Conservation (phyloP, 1,140 invertebrate genomes). For the Pectinophora gossypiella region DNA sequence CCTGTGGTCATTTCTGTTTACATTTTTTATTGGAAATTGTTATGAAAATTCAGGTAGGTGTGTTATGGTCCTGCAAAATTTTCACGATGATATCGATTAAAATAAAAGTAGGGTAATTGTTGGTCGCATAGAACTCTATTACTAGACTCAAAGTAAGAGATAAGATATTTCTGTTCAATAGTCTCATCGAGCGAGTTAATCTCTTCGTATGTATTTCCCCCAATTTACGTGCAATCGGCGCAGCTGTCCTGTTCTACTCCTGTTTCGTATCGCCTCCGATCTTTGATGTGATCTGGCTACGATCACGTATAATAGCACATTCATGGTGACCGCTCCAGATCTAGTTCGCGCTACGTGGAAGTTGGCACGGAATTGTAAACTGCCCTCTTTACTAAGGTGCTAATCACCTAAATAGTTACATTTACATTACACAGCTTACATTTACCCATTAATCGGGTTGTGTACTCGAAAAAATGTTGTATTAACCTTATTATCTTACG, state of each 20-base stretch:
- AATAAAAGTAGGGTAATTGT: no score
- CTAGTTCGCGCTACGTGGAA: conserved; percentile 48
- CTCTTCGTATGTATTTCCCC: background rate
- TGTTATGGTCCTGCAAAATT: no score
- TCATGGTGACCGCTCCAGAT: conserved; percentile 62
- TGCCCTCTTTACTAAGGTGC: conserved; percentile 65
- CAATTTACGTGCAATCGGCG: conserved; percentile 17
- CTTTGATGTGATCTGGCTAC: conserved; percentile 69
- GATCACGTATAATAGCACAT: conserved; percentile 56
- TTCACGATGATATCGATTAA: no score
- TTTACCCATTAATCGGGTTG: background rate
- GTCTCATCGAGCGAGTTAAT: background rate
- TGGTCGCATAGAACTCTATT: no score
- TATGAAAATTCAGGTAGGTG: no score
- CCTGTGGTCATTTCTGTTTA: background rate
- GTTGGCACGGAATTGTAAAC: conserved; percentile 73
- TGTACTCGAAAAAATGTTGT: background rate
- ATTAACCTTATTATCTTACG: background rate
- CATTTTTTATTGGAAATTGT: no score
- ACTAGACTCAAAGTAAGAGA: no score
- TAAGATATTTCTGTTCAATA: background rate
- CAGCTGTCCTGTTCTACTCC: conserved; percentile 21
- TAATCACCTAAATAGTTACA: conserved; percentile 33
- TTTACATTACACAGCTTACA: background rate
- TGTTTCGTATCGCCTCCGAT: conserved; percentile 36